Evolutionary conservation across 2,113 vertebrate species (phyloP).

Genomic region (Marmota monax): DNA sequence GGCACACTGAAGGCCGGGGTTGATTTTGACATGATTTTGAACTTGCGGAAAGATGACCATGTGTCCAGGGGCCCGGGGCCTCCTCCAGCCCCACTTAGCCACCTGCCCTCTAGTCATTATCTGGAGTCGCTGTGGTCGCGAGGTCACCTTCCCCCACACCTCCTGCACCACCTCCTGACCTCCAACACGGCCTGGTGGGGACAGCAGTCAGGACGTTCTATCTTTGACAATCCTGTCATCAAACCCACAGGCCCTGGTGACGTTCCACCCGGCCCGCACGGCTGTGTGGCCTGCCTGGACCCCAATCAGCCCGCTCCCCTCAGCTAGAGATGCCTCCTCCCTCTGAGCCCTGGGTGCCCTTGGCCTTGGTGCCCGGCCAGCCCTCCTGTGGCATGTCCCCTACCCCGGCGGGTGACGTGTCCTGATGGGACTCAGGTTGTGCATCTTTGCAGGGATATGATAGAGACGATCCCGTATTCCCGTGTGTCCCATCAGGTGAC

Average conservation of each 20-base stretch:
- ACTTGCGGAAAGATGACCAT: not conserved
- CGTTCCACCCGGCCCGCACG: not conserved
- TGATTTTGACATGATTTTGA: not conserved
- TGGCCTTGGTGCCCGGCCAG: not conserved
- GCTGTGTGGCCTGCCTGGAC: not conserved
- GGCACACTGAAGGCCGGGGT: not conserved
- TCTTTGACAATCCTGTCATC: no score
- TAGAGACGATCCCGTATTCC: not conserved
- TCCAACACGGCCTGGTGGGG: no score
- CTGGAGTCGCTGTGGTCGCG: not conserved
- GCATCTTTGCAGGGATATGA: not conserved
- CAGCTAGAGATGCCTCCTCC: not conserved
- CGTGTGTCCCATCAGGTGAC: not conserved
- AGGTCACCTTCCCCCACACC: not conserved
- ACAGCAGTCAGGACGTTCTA: no score
- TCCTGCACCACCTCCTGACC: not conserved
- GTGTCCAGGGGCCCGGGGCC: not conserved
- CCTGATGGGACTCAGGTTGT: not conserved
- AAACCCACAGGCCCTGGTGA: no score
- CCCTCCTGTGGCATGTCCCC: accelerated
- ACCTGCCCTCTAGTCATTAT: not conserved
- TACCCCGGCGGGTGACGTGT: not conserved
- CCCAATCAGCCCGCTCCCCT: not conserved
- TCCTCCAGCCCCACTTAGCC: not conserved
- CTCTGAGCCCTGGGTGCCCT: not conserved